These are phyloP conservation scores for Sesia apiformis DNA, from an alignment of 2,888 invertebrate genomes.

Conservation along the genomic window DNA sequence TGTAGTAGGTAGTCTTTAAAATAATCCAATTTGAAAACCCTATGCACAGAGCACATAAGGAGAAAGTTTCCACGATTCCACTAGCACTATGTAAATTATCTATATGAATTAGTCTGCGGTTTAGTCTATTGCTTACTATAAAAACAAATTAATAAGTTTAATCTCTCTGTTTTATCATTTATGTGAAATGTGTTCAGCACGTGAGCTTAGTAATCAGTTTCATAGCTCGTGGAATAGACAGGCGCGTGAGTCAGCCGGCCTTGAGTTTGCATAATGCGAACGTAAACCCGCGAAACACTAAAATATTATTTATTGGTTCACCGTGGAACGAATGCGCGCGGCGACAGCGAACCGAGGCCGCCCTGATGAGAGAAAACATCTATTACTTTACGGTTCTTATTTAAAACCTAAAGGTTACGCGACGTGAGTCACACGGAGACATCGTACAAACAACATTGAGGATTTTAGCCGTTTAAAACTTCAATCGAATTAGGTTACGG, in stretches of 20 bases:
- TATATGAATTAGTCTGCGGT: no score
- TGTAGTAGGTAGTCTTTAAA: no score
- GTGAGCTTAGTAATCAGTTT: constrained; percentile 37
- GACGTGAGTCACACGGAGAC: background rate
- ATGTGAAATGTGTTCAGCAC: background rate
- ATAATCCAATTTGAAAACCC: no score
- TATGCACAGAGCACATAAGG: no score
- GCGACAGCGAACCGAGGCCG: constrained; percentile 42
- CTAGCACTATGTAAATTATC: no score
- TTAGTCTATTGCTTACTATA: no score
- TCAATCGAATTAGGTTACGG: background rate
- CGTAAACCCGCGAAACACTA: constrained; percentile 46
- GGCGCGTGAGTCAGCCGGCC: constrained; percentile 62
- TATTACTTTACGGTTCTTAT: background rate
- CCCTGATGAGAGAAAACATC: constrained; percentile 2
- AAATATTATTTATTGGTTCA: constrained; percentile 60
- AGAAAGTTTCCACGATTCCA: no score
- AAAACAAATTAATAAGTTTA: no score
- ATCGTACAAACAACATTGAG: background rate
- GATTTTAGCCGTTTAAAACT: background rate
- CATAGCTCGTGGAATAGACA: constrained; percentile 38
- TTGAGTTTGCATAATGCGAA: constrained; percentile 36
- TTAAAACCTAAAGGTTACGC: background rate
- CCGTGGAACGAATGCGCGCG: constrained; percentile 21
- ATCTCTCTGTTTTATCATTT: background rate